Evolutionary conservation across 2,888 invertebrate species (phyloP), one percentile per base, ranked within the genome.

Genomic region (Dorcus parallelipipedus): DNA sequence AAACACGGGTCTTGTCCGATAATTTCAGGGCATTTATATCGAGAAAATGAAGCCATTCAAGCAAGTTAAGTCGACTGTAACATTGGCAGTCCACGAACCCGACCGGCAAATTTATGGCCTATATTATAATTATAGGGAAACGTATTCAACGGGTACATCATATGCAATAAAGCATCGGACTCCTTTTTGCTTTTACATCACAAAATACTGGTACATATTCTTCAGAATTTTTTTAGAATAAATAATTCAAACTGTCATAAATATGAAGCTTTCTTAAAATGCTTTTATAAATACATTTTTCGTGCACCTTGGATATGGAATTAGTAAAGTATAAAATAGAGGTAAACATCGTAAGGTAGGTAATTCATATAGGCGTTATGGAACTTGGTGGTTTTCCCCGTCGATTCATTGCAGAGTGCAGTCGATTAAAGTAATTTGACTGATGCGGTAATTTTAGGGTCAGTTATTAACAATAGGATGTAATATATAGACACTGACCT

Each of bases 401-500:
- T 33, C 26, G 26, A 33, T 33, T 33, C 26, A 33, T 33, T 7
- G 7, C 26, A 33, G 26, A 7, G 26, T 33, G 20, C 20, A 33
- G 26, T 33, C 6, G 26, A 33, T 33, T 33, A 33, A 33, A 33
- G 6, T 33, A 33, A 33, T 33, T 33, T 33, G 26, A 33, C 26
- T 6, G 26, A 33, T 33, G 26, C 26, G 26, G 26, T 33, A 33
- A 33, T 33, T 33, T 33, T 33, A 33, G 9, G 49, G 49, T 14
- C 49, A 38, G 49, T 23, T 38, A 38, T 26, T 20, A 50, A 54
- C 42, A 50, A 51, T 42, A 60, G 75, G 74, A 76, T 75, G 75
- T 73, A 73, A 76, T 75, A 76, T 74, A 74, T 67, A 67, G 71
- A 67, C 73, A 78, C 78, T 78, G 77, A 78, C 78, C 78, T 78